Evolutionary conservation across 2,888 invertebrate species (phyloP), one percentile per base, ranked within the genome.

Genomic region (Drosophila multiciliata): DNA sequence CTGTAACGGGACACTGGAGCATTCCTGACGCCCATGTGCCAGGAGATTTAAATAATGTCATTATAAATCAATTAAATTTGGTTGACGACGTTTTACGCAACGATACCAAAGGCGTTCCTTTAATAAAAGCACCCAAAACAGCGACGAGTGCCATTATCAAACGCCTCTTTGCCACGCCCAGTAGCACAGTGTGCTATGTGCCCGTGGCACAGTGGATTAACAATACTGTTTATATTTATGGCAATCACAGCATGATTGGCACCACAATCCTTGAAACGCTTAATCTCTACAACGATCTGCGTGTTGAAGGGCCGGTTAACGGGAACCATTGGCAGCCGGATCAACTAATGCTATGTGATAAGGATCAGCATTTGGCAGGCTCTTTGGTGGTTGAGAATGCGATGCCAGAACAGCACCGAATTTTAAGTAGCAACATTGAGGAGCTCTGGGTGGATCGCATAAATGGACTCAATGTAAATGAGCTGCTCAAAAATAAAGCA

Each of bases 41-140:
- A 4, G 94, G 92, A 35, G 80, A 92, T 78, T 73, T 93, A 1
- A 73, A 84, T 12, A 76, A 90, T 42, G 92, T 93, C 0, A 87
- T 81, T 7, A 92, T 95, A 23, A 95, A 95, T 82, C 90, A 92
- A 70, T 86, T 94, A 52, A 93, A 94, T 91, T 90, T 95, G 33
- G 85, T 91, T 17, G 92, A 91, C 11, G 95, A 95, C 79, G 91
- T 95, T 23, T 92, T 94, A 75, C 92, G 93, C 50, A 91, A 92
- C 57, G 57, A 79, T 23, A 65, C 36, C 26, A 29, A 94, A 84
- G 82, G 92, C 5, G 87, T 95, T 1, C 93, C 92, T 1, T 94
- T 94, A 40, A 59, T 87, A 33, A 33, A 57, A 11, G 90, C 67
- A 7, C 53, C 64, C 3, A 85, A 85, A 66, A 38, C 6, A 0